Evolutionary conservation across 1,140 invertebrate species (phyloP).

Genomic region (Drosophila littoralis): DNA sequence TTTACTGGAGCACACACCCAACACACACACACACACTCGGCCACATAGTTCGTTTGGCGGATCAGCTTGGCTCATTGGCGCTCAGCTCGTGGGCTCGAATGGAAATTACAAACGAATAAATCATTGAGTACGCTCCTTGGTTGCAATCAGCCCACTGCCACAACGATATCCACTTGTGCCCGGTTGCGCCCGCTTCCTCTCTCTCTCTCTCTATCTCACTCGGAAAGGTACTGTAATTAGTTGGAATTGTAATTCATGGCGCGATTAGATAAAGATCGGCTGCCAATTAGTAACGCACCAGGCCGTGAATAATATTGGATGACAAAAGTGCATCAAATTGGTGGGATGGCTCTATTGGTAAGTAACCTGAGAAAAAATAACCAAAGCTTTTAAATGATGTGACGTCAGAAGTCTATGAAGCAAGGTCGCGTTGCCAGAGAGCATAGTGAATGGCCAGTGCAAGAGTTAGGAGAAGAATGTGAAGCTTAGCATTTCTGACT

Average conservation of each 20-base stretch:
- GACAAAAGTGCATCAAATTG: constrained; percentile 58
- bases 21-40: constrained; percentile 4
- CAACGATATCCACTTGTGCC: constrained; percentile 25
- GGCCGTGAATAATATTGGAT: constrained; percentile 67
- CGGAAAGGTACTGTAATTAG: constrained; percentile 69
- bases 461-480: not conserved
- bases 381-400: not conserved
- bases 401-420: no score
- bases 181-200: constrained; percentile 16
- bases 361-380: not conserved
- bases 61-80: constrained; percentile 56
- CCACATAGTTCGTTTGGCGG: constrained; percentile 31
- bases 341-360: constrained; percentile 63
- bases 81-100: constrained; percentile 76
- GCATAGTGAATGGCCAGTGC: not conserved
- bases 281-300: constrained; percentile 79
- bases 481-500: not conserved
- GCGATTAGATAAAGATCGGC: constrained; percentile 80
- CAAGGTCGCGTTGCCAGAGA: not conserved
- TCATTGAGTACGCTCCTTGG: constrained; percentile 56
- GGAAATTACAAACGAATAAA: constrained; percentile 82
- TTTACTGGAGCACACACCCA: constrained; percentile 43
- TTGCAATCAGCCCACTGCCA: constrained; percentile 3
- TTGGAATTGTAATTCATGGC: constrained; percentile 81
- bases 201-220: not conserved